phyloP scores from a whole-genome alignment of 23 tunicate genomes.

The Ascidia mentula region DNA sequence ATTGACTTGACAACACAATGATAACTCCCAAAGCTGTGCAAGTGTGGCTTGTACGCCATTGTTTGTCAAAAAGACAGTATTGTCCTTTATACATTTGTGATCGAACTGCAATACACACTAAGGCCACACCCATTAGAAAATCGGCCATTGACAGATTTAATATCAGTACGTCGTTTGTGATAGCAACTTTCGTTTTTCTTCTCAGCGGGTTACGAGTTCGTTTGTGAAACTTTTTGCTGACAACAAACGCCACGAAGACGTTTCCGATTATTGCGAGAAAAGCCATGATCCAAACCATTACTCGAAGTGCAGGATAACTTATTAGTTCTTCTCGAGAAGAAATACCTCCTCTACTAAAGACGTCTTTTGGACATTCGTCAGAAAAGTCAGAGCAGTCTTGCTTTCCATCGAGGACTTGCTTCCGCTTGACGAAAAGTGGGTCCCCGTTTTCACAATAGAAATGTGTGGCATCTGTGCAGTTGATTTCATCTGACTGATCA shows the following conservation, averaged over 20 bases:
- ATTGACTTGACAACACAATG: too few relatives aligned
- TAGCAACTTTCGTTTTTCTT: background rate
- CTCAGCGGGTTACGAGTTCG: background rate
- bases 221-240: background rate
- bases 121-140: slow-evolving; percentile 41
- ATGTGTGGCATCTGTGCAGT: slow-evolving; percentile 17
- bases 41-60: slow-evolving; percentile 20
- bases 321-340: slow-evolving; percentile 15
- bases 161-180: slow-evolving; percentile 16
- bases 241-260: background rate
- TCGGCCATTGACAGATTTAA: slow-evolving; percentile 33
- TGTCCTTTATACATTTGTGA: slow-evolving; percentile 15
- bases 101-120: slow-evolving; percentile 21
- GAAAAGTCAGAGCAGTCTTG: slow-evolving; percentile 16
- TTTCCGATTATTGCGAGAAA: slow-evolving; percentile 8
- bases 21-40: slow-evolving; percentile 27
- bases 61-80: slow-evolving; percentile 16
- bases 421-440: background rate
- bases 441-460: slow-evolving; percentile 19
- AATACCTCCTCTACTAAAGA: background rate
- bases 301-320: background rate
- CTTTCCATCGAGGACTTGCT: slow-evolving; percentile 6
- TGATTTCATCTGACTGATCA: background rate
- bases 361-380: slow-evolving; percentile 11
- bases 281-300: slow-evolving; percentile 13